Evolutionary conservation across 2,888 invertebrate species (phyloP).

Genomic region (Lasioglossum marginatum): DNA sequence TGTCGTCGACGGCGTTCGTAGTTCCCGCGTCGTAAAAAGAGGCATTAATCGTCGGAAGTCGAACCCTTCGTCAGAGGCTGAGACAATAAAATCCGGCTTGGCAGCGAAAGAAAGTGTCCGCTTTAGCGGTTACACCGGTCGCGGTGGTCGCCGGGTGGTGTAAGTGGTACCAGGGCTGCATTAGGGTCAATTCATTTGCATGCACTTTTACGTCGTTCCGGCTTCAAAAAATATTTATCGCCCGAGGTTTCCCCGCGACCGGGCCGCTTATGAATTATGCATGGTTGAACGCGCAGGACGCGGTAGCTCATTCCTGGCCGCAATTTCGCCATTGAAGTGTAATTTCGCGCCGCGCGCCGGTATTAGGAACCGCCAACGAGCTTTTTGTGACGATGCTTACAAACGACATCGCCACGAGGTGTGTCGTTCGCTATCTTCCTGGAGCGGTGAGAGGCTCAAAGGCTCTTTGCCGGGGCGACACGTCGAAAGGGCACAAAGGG

Average conservation of each 20-base stretch:
- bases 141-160: slow-evolving; percentile 50
- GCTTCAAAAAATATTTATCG: slow-evolving; percentile 77
- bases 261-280: slow-evolving; percentile 80
- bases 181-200: slow-evolving; percentile 78
- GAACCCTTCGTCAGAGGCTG: neutral
- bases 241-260: slow-evolving; percentile 73
- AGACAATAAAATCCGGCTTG: slow-evolving; percentile 28
- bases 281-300: slow-evolving; percentile 68
- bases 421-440: slow-evolving; percentile 53
- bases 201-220: slow-evolving; percentile 71
- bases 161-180: slow-evolving; percentile 65
- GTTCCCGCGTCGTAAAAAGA: neutral
- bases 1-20: neutral
- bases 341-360: slow-evolving; percentile 65
- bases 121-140: slow-evolving; percentile 25
- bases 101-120: slow-evolving; percentile 48
- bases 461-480: slow-evolving; percentile 2
- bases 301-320: slow-evolving; percentile 70
- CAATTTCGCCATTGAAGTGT: slow-evolving; percentile 72
- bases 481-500: slow-evolving; percentile 26
- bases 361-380: slow-evolving; percentile 68
- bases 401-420: slow-evolving; percentile 47
- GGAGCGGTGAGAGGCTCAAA: slow-evolving; percentile 5
- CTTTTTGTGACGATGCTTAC: slow-evolving; percentile 61
- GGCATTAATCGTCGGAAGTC: slow-evolving; percentile 45